Conservation (phyloP, 2,113 vertebrate genomes). For the Brienomyrus brachyistius region DNA sequence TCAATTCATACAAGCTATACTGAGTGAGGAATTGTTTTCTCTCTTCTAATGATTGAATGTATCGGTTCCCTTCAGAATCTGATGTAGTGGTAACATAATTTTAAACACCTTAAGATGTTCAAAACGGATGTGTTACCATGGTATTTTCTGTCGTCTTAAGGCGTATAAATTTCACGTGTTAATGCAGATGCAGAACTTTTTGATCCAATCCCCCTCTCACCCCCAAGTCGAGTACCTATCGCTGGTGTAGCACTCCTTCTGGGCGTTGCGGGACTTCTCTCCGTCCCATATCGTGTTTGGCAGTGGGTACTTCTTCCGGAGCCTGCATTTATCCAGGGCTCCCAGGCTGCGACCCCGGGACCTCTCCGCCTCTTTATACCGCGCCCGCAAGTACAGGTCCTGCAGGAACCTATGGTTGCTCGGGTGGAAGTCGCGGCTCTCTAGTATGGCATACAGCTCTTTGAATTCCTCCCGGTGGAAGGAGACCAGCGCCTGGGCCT, state of each 20-base stretch:
- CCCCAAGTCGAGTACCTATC: constrained; percentile 77
- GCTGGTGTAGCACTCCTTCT: constrained; percentile 78
- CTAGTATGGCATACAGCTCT: constrained; percentile 75
- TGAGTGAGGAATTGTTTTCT: not conserved
- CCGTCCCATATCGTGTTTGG: constrained; percentile 88
- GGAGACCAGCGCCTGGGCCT: constrained; percentile 77
- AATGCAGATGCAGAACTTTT: constrained; percentile 55
- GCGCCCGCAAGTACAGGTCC: constrained; percentile 81
- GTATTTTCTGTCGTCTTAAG: not conserved
- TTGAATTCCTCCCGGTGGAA: constrained; percentile 77
- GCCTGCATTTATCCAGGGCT: constrained; percentile 84
- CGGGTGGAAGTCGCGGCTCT: constrained; percentile 75
- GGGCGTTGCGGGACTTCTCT: constrained; percentile 76
- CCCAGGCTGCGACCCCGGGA: constrained; percentile 78
- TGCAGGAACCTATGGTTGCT: constrained; percentile 83
- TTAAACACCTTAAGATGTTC: not conserved
- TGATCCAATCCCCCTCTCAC: constrained; percentile 80
- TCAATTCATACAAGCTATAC: not conserved
- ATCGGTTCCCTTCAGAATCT: not conserved
- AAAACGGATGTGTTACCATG: not conserved
- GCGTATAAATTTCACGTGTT: not conserved
- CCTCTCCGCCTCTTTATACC: constrained; percentile 82
- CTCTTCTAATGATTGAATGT: not conserved
- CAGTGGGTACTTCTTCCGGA: constrained; percentile 81
- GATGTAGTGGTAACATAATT: not conserved